Evolutionary conservation across 1,140 invertebrate genomes (phyloP).

Genomic region (Cotesia typhae): DNA sequence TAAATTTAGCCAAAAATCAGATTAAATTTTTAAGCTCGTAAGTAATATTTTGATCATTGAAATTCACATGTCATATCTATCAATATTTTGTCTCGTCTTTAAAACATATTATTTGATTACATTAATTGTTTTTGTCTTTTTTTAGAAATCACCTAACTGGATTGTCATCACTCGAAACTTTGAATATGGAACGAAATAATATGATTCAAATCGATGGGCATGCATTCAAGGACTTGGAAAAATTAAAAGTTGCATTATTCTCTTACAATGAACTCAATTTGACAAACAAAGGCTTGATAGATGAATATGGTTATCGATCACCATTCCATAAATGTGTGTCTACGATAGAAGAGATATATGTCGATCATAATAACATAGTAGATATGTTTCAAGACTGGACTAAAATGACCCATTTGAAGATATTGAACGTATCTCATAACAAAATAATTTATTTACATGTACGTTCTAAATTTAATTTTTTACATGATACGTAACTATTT

Average conservation of each 20-base stretch:
- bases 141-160: conserved; percentile 51
- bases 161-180: conserved; percentile 45
- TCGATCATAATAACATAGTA: conserved; percentile 72
- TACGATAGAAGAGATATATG: conserved; percentile 67
- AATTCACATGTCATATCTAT: no score
- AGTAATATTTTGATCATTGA: background rate
- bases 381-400: conserved; percentile 71
- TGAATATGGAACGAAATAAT: conserved; percentile 63
- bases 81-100: no score
- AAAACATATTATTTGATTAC: no score
- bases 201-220: conserved; percentile 57
- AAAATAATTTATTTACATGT: conserved; percentile 53
- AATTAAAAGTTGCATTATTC: conserved; percentile 61
- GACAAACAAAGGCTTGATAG: background rate
- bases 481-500: background rate
- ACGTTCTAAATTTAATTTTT: conserved; percentile 18
- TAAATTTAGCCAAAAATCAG: conserved; percentile 57
- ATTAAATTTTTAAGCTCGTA: conserved; percentile 38
- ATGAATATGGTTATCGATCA: conserved; percentile 49
- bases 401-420: conserved; percentile 58
- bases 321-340: conserved; percentile 65
- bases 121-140: conserved; percentile 30
- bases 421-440: conserved; percentile 70
- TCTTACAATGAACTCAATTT: conserved; percentile 65
- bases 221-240: conserved; percentile 57